Evolutionary conservation across 2,113 vertebrate genomes (phyloP).

Genomic region (Solea senegalensis): DNA sequence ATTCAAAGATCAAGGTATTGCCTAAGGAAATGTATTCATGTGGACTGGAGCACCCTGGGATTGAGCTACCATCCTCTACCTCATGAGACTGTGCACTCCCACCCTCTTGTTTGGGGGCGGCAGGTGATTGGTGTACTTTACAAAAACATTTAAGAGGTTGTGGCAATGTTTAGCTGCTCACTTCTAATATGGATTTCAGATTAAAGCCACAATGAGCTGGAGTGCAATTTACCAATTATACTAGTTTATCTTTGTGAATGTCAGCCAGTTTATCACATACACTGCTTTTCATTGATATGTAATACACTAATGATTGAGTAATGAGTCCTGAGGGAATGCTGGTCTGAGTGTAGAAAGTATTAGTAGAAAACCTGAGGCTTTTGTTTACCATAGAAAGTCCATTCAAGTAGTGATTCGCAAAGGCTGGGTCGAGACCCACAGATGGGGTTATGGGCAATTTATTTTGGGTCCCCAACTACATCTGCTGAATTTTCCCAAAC

Average conservation of each 20-base stretch:
- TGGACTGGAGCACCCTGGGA: too few relatives aligned
- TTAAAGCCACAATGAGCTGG: background rate
- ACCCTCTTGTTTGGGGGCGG: too few relatives aligned
- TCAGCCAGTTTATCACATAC: conserved; percentile 33
- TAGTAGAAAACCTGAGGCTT: background rate
- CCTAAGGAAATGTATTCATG: too few relatives aligned
- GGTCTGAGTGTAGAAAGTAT: background rate
- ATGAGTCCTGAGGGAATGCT: conserved; percentile 37
- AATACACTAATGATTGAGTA: conserved; percentile 39
- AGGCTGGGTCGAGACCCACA: too few relatives aligned
- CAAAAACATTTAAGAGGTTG: background rate
- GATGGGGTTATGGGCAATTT: too few relatives aligned
- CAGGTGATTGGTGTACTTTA: too few relatives aligned
- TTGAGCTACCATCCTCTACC: too few relatives aligned
- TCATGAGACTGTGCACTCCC: too few relatives aligned
- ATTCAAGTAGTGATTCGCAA: background rate
- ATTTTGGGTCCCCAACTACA: too few relatives aligned
- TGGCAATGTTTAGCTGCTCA: conserved; percentile 1
- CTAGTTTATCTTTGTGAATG: conserved; percentile 56
- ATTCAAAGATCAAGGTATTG: too few relatives aligned
- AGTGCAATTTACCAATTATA: conserved; percentile 55
- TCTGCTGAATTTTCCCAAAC: too few relatives aligned
- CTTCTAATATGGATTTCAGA: conserved; percentile 1
- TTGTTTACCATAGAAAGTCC: conserved; percentile 14
- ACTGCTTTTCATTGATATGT: conserved; percentile 33